Evolutionary conservation across 64 coral and sea anemone species (phyloP).

Genomic region (Actinia equina): DNA sequence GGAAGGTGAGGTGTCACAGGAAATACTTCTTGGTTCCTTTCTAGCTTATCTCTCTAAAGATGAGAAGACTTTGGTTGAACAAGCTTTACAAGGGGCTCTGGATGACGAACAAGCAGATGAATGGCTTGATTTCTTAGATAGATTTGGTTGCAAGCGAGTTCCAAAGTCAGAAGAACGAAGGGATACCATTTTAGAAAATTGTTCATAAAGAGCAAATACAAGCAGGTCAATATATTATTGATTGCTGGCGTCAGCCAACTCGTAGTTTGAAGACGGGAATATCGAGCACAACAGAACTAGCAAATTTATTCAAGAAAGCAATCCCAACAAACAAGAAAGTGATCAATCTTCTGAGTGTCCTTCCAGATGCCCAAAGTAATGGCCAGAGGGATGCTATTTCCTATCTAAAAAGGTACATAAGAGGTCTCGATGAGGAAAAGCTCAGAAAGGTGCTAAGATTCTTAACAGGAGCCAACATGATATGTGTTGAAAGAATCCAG

Average conservation of each 20-base stretch:
- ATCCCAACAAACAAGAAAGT: conserved; percentile 52
- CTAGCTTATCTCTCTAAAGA: too few species aligned
- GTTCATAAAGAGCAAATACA: conserved; percentile 53
- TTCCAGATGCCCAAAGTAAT: conserved; percentile 11
- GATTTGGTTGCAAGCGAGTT: conserved; percentile 21
- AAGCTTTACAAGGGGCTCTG: too few species aligned
- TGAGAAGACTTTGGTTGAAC: too few species aligned
- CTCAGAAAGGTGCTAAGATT: conserved; percentile 23
- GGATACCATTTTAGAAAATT: conserved; percentile 20
- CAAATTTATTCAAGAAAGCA: not conserved
- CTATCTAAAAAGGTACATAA: conserved; percentile 36
- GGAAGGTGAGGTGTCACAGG: too few species aligned
- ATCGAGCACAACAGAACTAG: not conserved
- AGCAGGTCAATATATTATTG: conserved; percentile 37
- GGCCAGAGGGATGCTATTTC: conserved; percentile 9
- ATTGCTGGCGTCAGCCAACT: conserved; percentile 25
- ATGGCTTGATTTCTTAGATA: conserved; percentile 33
- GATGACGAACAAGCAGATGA: conserved; percentile 23
- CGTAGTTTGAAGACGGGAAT: not conserved
- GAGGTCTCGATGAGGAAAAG: conserved; percentile 20
- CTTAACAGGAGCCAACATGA: conserved; percentile 26
- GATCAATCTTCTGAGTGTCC: conserved; percentile 24
- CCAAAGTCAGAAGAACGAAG: conserved; percentile 23
- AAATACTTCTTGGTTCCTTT: too few species aligned
- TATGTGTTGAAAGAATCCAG: conserved; percentile 41